Percentiles rank a stretch among this genome's conserved stretches.
phyloP scores from a whole-genome alignment of 2,113 vertebrate genomes.

The Clarias magur region DNA sequence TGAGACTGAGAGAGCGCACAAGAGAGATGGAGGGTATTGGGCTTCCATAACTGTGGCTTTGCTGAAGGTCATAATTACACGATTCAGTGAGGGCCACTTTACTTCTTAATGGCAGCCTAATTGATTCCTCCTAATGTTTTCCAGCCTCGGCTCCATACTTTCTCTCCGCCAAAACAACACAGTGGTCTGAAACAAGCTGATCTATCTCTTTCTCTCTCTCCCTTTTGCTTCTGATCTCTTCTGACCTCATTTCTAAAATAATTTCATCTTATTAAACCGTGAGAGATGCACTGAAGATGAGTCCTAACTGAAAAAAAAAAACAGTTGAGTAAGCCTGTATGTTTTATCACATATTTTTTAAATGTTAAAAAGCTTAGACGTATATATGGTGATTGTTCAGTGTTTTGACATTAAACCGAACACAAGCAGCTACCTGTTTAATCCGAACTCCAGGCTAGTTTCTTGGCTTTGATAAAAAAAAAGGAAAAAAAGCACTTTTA shows the following conservation, averaged over 20 bases:
- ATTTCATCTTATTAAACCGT: conserved; percentile 12
- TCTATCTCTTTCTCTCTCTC: conserved; percentile 17
- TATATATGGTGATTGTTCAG: neutral
- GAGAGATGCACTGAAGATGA: neutral
- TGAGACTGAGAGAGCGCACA: conserved; percentile 47
- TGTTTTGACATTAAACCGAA: no score
- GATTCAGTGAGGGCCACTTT: conserved; percentile 71
- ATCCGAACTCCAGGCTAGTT: neutral
- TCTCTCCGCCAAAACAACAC: conserved; percentile 64
- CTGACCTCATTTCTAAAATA: conserved; percentile 26
- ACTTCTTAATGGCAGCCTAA: conserved; percentile 74
- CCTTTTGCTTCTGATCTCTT: neutral
- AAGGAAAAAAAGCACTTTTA: neutral
- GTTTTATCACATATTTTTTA: neutral
- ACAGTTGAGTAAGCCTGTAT: neutral
- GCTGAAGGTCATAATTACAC: conserved; percentile 77
- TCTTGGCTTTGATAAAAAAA: neutral
- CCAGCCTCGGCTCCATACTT: conserved; percentile 51
- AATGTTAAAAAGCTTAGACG: neutral
- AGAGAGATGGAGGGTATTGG: conserved; percentile 54
- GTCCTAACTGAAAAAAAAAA: neutral
- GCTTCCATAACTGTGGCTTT: conserved; percentile 66
- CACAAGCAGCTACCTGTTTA: neutral
- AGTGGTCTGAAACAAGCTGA: conserved; percentile 66
- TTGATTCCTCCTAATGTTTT: conserved; percentile 76